phyloP scores from a whole-genome alignment of 2,888 invertebrate genomes.

The Epinotia nisella region DNA sequence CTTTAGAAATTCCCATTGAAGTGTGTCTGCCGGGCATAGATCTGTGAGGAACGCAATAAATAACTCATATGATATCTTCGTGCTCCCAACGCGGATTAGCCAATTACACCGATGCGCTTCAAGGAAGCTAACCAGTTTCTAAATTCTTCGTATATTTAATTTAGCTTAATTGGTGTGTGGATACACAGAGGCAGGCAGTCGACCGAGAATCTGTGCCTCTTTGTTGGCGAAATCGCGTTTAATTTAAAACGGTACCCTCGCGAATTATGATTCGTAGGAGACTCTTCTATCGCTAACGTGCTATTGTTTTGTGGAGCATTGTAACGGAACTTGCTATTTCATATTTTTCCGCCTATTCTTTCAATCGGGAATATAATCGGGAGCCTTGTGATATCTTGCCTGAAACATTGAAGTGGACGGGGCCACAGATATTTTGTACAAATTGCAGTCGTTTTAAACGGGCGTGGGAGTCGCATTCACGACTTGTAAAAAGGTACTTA shows the following conservation, averaged over 20 bases:
- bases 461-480: constrained; percentile 49
- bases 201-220: constrained; percentile 80
- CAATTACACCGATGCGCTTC: constrained; percentile 83
- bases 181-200: constrained; percentile 75
- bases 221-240: constrained; percentile 76
- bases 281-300: constrained; percentile 57
- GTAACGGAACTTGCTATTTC: constrained; percentile 17
- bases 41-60: constrained; percentile 69
- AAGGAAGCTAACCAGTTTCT: constrained; percentile 84
- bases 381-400: constrained; percentile 19
- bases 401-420: constrained; percentile 37
- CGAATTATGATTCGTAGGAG: constrained; percentile 58
- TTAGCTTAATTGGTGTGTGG: constrained; percentile 82
- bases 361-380: constrained; percentile 45
- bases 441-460: constrained; percentile 49
- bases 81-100: constrained; percentile 76
- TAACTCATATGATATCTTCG: constrained; percentile 77
- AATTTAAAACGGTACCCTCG: constrained; percentile 69
- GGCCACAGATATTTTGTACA: constrained; percentile 46
- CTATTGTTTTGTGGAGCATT: constrained; percentile 52
- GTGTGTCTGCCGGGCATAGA: constrained; percentile 57
- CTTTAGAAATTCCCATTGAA: constrained; percentile 53
- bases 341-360: constrained; percentile 38
- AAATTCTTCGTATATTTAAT: constrained; percentile 84
- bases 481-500: constrained; percentile 49